Evolutionary conservation across 53 echinoderm and acorn worm genomes (phyloP).

Genomic region (Zoroaster sp.): DNA sequence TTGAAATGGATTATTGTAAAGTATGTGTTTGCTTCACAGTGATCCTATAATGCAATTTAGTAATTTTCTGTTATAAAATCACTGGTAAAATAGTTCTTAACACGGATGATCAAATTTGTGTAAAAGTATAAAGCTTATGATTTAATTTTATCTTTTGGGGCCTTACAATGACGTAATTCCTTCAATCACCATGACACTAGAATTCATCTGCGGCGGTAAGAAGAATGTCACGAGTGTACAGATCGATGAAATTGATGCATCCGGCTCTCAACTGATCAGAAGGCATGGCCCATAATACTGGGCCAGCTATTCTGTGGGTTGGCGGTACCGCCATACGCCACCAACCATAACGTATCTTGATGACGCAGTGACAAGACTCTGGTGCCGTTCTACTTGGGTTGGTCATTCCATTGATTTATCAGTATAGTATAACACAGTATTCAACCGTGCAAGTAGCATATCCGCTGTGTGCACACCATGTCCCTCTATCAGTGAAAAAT

Average conservation of each 20-base stretch:
- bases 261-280: slow-evolving; percentile 30
- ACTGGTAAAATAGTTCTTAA: no score
- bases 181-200: neutral
- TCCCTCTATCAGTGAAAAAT: no score
- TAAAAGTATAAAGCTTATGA: no score
- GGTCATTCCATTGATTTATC: neutral
- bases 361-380: slow-evolving; percentile 33
- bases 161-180: neutral
- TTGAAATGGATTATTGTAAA: no score
- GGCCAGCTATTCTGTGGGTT: slow-evolving; percentile 46
- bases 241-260: neutral
- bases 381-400: slow-evolving; percentile 55
- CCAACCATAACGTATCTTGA: slow-evolving; percentile 57
- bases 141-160: no score
- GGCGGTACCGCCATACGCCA: slow-evolving; percentile 30
- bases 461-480: no score
- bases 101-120: no score
- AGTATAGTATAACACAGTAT: no score
- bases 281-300: slow-evolving; percentile 34
- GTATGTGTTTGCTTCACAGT: no score
- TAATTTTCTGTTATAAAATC: no score
- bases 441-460: no score
- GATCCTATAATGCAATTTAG: no score
- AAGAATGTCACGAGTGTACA: neutral
- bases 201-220: neutral